phyloP scores from a whole-genome alignment of 1,140 invertebrate species.

The Monomorium pharaonis region DNA sequence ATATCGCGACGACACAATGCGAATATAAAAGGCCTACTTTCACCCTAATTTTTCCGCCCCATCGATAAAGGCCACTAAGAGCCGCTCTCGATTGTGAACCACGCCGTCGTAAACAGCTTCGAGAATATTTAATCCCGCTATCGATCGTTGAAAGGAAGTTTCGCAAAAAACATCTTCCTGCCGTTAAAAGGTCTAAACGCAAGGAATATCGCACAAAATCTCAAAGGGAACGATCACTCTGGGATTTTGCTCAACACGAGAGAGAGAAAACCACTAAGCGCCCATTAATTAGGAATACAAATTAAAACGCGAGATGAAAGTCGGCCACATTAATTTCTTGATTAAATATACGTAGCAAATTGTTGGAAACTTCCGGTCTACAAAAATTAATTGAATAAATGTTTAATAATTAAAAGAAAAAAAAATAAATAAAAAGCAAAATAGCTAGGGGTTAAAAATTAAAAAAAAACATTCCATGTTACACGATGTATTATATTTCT shows the following conservation, averaged over 20 bases:
- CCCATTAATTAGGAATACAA: conserved; percentile 53
- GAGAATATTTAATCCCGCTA: conserved; percentile 71
- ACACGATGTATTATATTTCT: not conserved
- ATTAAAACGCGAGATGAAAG: conserved; percentile 39
- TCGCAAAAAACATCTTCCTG: conserved; percentile 46
- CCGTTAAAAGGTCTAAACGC: conserved; percentile 31
- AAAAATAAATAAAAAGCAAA: conserved; percentile 5
- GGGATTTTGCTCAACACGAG: conserved; percentile 21
- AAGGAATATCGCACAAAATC: conserved; percentile 41
- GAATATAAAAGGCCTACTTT: conserved; percentile 74
- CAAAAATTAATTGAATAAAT: not conserved
- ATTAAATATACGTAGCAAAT: conserved; percentile 36
- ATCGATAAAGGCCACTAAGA: conserved; percentile 71
- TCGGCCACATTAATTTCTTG: conserved; percentile 28
- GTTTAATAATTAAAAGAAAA: conserved; percentile 16
- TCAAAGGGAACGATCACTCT: conserved; percentile 23
- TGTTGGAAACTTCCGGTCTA: not conserved
- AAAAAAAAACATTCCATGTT: not conserved
- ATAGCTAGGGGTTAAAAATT: not conserved
- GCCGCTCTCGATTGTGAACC: conserved; percentile 63
- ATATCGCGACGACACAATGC: conserved; percentile 52
- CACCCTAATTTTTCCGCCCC: conserved; percentile 65
- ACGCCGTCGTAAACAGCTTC: conserved; percentile 66
- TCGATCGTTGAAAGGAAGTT: conserved; percentile 54
- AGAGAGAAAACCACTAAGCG: conserved; percentile 27